Evolutionary conservation across 2,888 invertebrate genomes (phyloP).

Genomic region (Onthophagus sagittarius): DNA sequence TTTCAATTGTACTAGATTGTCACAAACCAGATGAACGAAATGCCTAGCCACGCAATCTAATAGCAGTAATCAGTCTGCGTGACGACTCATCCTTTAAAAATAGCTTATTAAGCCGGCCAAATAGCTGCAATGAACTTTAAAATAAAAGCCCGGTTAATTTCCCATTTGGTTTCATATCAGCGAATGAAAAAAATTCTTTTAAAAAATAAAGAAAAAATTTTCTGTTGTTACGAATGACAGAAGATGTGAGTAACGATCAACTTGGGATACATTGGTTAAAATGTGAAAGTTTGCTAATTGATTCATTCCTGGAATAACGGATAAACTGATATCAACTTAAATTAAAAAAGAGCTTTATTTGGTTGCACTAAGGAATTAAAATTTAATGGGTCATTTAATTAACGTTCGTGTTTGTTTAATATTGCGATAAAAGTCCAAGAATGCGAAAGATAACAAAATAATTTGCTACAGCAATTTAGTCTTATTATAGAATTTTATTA

Average conservation of each 20-base stretch:
- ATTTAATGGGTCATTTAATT: background rate
- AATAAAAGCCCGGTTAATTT: background rate
- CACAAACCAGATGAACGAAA: background rate
- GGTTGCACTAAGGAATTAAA: background rate
- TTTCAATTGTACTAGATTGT: background rate
- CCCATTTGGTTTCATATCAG: background rate
- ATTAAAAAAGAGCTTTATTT: no score
- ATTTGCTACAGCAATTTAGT: background rate
- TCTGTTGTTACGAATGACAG: background rate
- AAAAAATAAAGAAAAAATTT: no score
- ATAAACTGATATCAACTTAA: background rate
- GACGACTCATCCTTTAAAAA: background rate
- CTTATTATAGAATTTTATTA: background rate
- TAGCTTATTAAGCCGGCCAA: background rate
- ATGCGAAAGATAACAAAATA: background rate
- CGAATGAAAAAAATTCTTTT: background rate
- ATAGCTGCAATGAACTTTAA: background rate
- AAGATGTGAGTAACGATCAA: background rate
- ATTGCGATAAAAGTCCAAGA: background rate
- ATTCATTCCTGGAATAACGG: background rate
- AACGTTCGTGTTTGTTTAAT: background rate
- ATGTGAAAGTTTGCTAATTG: background rate
- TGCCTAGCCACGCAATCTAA: background rate
- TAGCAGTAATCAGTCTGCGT: background rate
- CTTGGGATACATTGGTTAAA: background rate